Conservation (phyloP, 2,888 invertebrate species). For the Linnaemya vulpina region DNA sequence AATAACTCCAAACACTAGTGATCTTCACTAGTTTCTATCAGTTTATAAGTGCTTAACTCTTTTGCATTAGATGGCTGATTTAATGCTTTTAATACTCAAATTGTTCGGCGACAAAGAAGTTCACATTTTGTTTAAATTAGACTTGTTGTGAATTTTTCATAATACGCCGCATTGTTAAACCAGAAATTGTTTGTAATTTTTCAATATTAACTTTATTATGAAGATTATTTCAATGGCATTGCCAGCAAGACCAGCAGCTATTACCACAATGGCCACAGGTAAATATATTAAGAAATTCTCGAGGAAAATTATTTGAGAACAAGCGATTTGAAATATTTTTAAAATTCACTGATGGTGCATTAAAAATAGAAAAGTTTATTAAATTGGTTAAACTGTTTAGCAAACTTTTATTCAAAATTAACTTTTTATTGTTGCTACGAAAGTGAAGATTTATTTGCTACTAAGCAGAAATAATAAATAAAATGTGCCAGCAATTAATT, state of each 20-base stretch:
- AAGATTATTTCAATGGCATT: background rate
- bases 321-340: constrained; percentile 11
- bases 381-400: background rate
- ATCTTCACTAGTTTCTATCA: background rate
- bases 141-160: constrained; percentile 65
- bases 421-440: background rate
- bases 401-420: background rate
- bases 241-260: background rate
- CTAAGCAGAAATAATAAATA: background rate
- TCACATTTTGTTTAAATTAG: constrained; percentile 70
- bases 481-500: background rate
- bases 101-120: constrained; percentile 70
- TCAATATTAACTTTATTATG: constrained; percentile 65
- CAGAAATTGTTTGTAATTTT: constrained; percentile 72
- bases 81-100: constrained; percentile 67
- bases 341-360: background rate
- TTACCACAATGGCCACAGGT: background rate
- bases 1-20: constrained; percentile 4
- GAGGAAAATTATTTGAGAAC: constrained; percentile 4
- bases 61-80: constrained; percentile 56
- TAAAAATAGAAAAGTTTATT: background rate
- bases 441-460: background rate
- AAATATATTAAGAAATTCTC: constrained; percentile 44
- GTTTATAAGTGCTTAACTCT: background rate
- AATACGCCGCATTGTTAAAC: constrained; percentile 67